A percentile compares a stretch with the other conserved stretches of the same genome.
These are phyloP conservation scores for Pygocentrus nattereri DNA, from an alignment of 2,797 vertebrate genomes.

Conservation along the genomic window DNA sequence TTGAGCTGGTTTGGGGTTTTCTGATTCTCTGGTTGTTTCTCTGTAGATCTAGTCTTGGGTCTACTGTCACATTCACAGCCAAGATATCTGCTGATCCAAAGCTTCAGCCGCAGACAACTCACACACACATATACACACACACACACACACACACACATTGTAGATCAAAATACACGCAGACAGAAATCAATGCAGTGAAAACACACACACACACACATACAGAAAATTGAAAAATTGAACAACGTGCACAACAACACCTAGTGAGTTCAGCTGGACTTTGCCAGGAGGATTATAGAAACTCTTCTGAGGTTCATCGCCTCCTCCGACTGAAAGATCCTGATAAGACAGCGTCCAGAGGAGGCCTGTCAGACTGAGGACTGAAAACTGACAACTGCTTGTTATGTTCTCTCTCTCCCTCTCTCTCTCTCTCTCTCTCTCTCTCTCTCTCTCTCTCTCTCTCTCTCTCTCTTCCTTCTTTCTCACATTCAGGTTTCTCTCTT, in stretches of 20 bases:
- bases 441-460: conserved; percentile 24
- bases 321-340: conserved; percentile 75
- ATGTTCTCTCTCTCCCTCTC: conserved; percentile 34
- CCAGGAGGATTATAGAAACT: conserved; percentile 55
- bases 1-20: neutral
- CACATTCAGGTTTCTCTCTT: conserved; percentile 23
- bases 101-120: conserved; percentile 69
- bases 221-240: conserved; percentile 73
- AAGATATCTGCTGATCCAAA: conserved; percentile 90
- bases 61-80: conserved; percentile 95
- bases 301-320: conserved; percentile 74
- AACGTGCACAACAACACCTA: conserved; percentile 76
- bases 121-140: neutral
- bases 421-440: conserved; percentile 24
- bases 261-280: conserved; percentile 84
- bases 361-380: conserved; percentile 80
- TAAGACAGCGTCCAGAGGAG: conserved; percentile 86
- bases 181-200: conserved; percentile 48
- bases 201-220: conserved; percentile 61
- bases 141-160: neutral
- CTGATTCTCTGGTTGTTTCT: neutral
- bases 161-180: conserved; percentile 72
- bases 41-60: conserved; percentile 82
- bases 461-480: conserved; percentile 13
- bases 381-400: conserved; percentile 93